Conservation (phyloP, 2,113 vertebrate species). For the Pimephales promelas region DNA sequence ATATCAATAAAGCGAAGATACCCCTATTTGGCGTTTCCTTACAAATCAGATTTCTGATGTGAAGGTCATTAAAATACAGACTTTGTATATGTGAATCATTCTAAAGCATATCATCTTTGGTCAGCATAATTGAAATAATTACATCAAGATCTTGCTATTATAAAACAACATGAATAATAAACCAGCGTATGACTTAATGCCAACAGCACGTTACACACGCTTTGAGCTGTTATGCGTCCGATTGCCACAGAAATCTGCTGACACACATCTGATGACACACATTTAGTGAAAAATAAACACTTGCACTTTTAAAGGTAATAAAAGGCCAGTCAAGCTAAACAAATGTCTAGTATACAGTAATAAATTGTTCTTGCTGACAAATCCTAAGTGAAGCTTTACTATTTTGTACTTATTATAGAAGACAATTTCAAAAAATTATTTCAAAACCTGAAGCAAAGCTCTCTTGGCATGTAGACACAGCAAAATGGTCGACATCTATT, state of each 20-base stretch:
- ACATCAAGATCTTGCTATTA: not conserved
- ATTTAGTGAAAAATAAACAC: constrained; percentile 17
- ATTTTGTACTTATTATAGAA: not conserved
- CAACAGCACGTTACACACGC: not conserved
- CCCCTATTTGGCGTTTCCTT: not conserved
- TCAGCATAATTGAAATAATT: not conserved
- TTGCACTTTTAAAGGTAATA: not conserved
- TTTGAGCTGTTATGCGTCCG: not conserved
- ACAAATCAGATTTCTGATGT: not conserved
- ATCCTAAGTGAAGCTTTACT: not conserved
- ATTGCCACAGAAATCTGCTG: constrained; percentile 45
- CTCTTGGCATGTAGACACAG: constrained; percentile 11
- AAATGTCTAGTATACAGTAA: not conserved
- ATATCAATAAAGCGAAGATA: not conserved
- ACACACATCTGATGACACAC: constrained; percentile 51
- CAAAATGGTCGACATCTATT: constrained; percentile 54
- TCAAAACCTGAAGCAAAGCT: not conserved
- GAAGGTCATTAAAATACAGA: not conserved
- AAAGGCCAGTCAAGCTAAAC: not conserved
- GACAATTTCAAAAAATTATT: too few relatives aligned
- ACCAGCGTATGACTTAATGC: constrained; percentile 1
- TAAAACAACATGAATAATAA: constrained; percentile 22
- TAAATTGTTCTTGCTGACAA: not conserved
- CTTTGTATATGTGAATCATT: not conserved
- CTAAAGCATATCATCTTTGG: too few relatives aligned